Evolutionary conservation across 1,140 invertebrate genomes (phyloP).

Genomic region (Drosophila baimaii): DNA sequence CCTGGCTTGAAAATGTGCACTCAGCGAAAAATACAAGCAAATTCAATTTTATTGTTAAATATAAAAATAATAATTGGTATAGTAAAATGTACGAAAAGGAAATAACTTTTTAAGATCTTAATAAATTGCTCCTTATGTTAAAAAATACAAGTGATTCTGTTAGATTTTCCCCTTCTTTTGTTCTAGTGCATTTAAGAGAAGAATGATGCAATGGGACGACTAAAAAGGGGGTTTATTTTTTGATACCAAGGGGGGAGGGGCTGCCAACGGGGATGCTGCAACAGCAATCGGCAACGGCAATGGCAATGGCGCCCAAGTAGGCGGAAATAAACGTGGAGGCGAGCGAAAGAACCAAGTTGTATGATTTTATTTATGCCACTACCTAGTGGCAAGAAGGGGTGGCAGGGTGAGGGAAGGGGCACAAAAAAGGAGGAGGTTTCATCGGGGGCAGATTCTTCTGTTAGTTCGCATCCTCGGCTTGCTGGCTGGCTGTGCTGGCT

Average conservation of each 20-base stretch:
- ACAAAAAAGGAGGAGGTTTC: background rate
- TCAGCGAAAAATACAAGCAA: background rate
- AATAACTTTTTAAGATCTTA: background rate
- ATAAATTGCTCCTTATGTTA: too few relatives aligned
- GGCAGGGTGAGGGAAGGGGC: too few relatives aligned
- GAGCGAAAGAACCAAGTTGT: slow-evolving; percentile 55
- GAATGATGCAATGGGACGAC: slow-evolving; percentile 34
- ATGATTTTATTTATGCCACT: slow-evolving; percentile 80
- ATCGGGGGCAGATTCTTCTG: slow-evolving; percentile 29
- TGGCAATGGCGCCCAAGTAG: slow-evolving; percentile 77
- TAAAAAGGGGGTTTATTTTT: slow-evolving; percentile 36
- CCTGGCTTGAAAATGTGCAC: slow-evolving; percentile 33
- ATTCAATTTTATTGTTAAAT: background rate
- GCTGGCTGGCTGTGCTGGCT: slow-evolving; percentile 48
- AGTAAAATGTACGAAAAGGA: background rate
- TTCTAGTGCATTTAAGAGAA: slow-evolving; percentile 13
- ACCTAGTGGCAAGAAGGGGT: slow-evolving; percentile 33
- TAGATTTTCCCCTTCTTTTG: background rate
- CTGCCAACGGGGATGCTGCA: slow-evolving; percentile 45
- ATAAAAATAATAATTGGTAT: background rate
- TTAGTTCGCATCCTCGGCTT: slow-evolving; percentile 19
- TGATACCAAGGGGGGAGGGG: slow-evolving; percentile 42
- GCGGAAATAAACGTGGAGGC: slow-evolving; percentile 73
- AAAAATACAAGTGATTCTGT: background rate
- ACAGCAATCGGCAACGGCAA: slow-evolving; percentile 63